Evolutionary conservation across 2,888 invertebrate genomes (phyloP).

Genomic region (Drosophila trichaetosa): DNA sequence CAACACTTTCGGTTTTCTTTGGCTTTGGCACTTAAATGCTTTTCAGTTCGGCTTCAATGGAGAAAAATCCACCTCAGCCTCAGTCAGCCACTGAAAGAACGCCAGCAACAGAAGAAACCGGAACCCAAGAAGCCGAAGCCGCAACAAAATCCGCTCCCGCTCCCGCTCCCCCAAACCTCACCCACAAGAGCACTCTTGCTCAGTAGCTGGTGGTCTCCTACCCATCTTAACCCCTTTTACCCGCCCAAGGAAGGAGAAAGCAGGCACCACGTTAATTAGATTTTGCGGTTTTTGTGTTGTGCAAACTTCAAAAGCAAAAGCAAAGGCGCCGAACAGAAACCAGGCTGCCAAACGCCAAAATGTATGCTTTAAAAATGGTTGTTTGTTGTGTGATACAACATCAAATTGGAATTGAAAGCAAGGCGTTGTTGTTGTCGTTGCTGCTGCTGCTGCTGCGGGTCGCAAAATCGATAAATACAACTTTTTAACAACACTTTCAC

Average conservation of each 20-base stretch:
- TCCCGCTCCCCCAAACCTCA: too few relatives aligned
- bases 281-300: slow-evolving; percentile 79
- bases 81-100: slow-evolving; percentile 38
- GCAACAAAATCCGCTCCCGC: slow-evolving; percentile 30
- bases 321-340: slow-evolving; percentile 39
- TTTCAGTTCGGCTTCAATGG: slow-evolving; percentile 15
- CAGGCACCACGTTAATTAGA: slow-evolving; percentile 75
- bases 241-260: slow-evolving; percentile 56
- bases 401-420: slow-evolving; percentile 72
- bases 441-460: slow-evolving; percentile 33
- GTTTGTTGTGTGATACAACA: slow-evolving; percentile 64
- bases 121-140: slow-evolving; percentile 38
- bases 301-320: slow-evolving; percentile 77
- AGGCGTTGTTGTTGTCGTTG: not conserved
- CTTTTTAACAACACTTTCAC: slow-evolving; percentile 76
- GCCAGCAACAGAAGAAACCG: slow-evolving; percentile 64
- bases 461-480: slow-evolving; percentile 74
- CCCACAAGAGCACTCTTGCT: not conserved
- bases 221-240: slow-evolving; percentile 21
- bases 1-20: slow-evolving; percentile 63
- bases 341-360: slow-evolving; percentile 71
- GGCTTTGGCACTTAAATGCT: slow-evolving; percentile 45
- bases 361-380: slow-evolving; percentile 69
- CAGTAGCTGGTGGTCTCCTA: slow-evolving; percentile 1
- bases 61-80: not conserved